Base-by-base conservation (phyloP, 2,113 vertebrate genomes). In the Eudyptes chrysolophus region DNA sequence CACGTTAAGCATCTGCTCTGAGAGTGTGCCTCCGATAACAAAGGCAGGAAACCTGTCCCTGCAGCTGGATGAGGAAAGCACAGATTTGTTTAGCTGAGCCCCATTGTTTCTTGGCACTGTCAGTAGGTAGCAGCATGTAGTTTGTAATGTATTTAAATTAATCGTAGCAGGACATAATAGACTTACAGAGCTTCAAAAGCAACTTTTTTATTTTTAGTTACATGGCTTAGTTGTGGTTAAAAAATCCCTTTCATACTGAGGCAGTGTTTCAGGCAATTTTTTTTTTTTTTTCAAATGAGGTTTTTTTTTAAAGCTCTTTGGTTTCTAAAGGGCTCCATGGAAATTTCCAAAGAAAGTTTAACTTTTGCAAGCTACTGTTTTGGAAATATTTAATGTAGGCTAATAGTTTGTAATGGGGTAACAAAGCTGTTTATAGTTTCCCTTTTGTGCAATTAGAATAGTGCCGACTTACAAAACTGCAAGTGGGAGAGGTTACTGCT, bases 81-180 rank as follows among this genome's bases (percentile, higher is more conserved):
- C 9, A 0, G 32, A 0, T 16, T 10, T 25, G n/a, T 20, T 4
- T 13, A 1, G 36, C 55, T 13, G 29, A 24, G 16, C 10, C 65
- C n/a, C 25, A 0, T 1, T 38, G 62, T n/a, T 78, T 16, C n/a
- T 14, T 14, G 54, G 75, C 27, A 3, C 64, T 34, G 51, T 10
- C 9, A 21, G n/a, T 4, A 7, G 27, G 20, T 15, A 16, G 29
- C 29, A 42, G 32, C n/a, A 0, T 13, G 8, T 61, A 6, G 52
- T 4, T 57, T 11, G 61, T 29, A 5, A 8, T 18, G 25, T 12
- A 1, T 34, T 66, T 29, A 6, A 8, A 13, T 29, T 11, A 55
- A 4, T 30, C 7, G 1, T 11, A 36, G 25, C 6, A 44, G 65
- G 29, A 15, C 9, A 5, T 16, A 6, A 3, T 10, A 29, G 42